Evolutionary conservation across 2,113 vertebrate genomes (phyloP), one percentile per base, ranked within the genome.

Genomic region (Romanogobio albipinnatus): DNA sequence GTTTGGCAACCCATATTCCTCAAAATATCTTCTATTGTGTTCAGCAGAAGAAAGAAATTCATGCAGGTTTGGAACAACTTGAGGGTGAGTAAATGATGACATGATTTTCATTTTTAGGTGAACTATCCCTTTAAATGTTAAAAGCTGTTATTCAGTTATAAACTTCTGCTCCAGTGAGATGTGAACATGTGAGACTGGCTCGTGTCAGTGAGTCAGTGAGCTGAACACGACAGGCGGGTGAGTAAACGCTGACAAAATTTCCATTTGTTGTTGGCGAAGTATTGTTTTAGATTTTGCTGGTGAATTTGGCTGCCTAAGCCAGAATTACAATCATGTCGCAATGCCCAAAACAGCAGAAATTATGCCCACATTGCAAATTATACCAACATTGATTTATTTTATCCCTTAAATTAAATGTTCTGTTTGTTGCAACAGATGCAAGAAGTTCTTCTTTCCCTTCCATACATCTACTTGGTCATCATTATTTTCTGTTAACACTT

Each of bases 401-500:
- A 11, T 33, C 22, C 1, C 19, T 11, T 13, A 39, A 53, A 9
- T 39, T 1, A 39, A 39, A 77, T 4, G 36, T 36, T 10, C 13
- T 22, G 14, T 77, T 77, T 77, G 33, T 77, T 77, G 10, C 76
- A 58, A 58, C 53, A 9, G 29, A 77, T 58, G 7, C 17, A 43
- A 39, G 66, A 70, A 70, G 66, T 43, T 81, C 36, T 81, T 45
- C 61, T 81, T 81, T 24, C 39, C 59, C 9, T 47, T 62, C 9
- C 10, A 66, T 13, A 39, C 39, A 62, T 61, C 59, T 29, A 80
- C 59, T 11, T 45, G 22, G 14, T 81, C 43, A 66, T 49, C 43
- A 15, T 62, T 79, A 64, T 80, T 80, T 81, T 81, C 59, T 64
- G 61, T 45, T 26, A 9, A 64, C 59, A 49, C 58, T 17, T 19